Evolutionary conservation across 2,113 vertebrate genomes (phyloP).

Genomic region (Limnothrissa miodon): DNA sequence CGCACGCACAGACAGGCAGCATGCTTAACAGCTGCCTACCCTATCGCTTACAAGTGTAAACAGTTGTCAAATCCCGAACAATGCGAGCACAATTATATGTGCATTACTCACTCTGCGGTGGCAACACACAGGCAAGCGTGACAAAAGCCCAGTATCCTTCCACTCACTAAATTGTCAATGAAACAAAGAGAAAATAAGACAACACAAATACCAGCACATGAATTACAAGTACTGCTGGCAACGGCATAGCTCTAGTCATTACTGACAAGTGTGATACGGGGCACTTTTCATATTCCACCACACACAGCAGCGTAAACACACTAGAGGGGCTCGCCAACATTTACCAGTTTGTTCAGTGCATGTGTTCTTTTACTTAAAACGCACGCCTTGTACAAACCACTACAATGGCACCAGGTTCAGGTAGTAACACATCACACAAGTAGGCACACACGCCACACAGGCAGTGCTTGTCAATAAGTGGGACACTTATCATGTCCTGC

Average conservation of each 20-base stretch:
- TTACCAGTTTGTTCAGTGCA: not conserved
- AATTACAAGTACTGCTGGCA: slow-evolving; percentile 1
- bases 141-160: slow-evolving; percentile 9
- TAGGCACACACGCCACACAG: not conserved
- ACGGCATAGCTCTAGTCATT: not conserved
- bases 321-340: not conserved
- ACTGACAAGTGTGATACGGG: not conserved
- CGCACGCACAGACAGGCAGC: slow-evolving; percentile 24
- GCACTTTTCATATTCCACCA: not conserved
- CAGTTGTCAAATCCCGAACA: slow-evolving; percentile 61
- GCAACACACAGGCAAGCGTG: slow-evolving; percentile 45
- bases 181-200: slow-evolving; percentile 18
- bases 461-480: slow-evolving; percentile 51
- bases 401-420: not conserved
- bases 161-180: slow-evolving; percentile 24
- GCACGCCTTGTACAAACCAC: not conserved
- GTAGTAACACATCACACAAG: not conserved
- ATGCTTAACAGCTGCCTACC: slow-evolving; percentile 43
- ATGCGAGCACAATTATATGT: slow-evolving; percentile 46
- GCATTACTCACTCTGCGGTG: slow-evolving; percentile 33
- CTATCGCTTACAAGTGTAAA: slow-evolving; percentile 64
- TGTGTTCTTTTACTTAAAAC: not conserved
- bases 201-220: slow-evolving; percentile 12
- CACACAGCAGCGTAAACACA: not conserved
- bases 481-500: slow-evolving; percentile 78